A percentile compares a stretch with the other conserved stretches of the same genome.
Conservation (phyloP, 2,888 invertebrate genomes). For the Rhagonycha fulva region DNA sequence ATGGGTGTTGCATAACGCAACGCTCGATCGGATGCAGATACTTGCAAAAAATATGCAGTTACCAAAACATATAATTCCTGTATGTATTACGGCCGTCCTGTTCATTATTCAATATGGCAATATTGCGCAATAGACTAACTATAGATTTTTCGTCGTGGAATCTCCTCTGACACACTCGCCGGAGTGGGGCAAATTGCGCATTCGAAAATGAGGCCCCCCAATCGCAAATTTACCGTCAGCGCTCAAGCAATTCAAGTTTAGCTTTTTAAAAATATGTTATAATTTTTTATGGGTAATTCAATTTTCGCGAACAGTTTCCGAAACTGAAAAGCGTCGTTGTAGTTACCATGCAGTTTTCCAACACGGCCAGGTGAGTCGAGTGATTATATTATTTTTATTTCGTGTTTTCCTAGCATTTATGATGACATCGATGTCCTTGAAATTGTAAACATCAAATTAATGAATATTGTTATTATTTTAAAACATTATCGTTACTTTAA, state of each 20-base stretch:
- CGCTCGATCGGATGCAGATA: not conserved
- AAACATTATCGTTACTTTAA: not conserved
- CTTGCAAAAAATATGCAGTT: not conserved
- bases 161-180: constrained; percentile 31
- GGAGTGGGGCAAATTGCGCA: constrained; percentile 53
- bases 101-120: constrained; percentile 25
- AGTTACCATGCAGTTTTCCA: not conserved
- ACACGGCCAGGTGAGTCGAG: not conserved
- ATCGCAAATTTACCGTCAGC: constrained; percentile 34
- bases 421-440: not conserved
- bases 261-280: not conserved
- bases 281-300: not conserved
- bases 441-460: not conserved
- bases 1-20: not conserved
- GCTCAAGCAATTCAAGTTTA: constrained; percentile 2
- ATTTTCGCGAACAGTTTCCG: not conserved
- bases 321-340: not conserved
- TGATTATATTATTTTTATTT: not conserved
- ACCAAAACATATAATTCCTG: not conserved
- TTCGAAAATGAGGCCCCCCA: constrained; percentile 44
- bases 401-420: not conserved
- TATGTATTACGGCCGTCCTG: not conserved
- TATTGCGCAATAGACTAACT: constrained; percentile 35
- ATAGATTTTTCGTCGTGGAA: constrained; percentile 37
- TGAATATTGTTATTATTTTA: not conserved